A percentile compares a stretch with the other conserved stretches of the same genome.
Conservation (phyloP, 2,113 vertebrate genomes). For the Ceratotherium simum region DNA sequence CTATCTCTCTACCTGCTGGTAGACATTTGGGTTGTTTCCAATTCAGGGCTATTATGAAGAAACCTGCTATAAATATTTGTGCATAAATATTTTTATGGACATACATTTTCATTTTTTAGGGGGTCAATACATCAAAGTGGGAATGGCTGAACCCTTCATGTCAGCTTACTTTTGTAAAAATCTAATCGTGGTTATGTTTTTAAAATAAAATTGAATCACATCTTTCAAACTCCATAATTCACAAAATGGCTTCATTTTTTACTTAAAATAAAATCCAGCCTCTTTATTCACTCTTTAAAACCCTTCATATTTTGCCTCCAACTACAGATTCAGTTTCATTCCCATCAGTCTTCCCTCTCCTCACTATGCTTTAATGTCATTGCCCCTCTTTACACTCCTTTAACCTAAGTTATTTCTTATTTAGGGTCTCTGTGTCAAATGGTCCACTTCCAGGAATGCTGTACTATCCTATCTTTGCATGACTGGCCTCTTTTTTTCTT, state of each 20-base stretch:
- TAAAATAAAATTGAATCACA: neutral
- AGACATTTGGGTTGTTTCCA: neutral
- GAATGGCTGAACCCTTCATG: neutral
- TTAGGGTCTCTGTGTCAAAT: neutral
- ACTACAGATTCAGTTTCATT: neutral
- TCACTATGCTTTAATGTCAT: neutral
- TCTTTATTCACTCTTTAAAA: neutral
- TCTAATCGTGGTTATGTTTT: neutral
- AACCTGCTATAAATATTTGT: neutral
- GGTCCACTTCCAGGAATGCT: neutral
- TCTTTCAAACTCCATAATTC: neutral
- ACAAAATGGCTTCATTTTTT: neutral
- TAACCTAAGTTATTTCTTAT: neutral
- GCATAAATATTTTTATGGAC: neutral
- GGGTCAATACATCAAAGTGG: neutral
- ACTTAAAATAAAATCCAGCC: neutral
- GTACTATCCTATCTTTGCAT: neutral
- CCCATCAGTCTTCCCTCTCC: accelerated
- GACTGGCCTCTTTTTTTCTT: neutral
- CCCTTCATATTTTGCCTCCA: neutral
- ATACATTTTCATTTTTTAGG: neutral
- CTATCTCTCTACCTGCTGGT: neutral
- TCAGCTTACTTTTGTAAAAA: neutral
- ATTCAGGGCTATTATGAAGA: neutral
- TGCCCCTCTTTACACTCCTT: accelerated